Evolutionary conservation across 1,140 invertebrate genomes (phyloP).

Genomic region (Drosophila arawakana): DNA sequence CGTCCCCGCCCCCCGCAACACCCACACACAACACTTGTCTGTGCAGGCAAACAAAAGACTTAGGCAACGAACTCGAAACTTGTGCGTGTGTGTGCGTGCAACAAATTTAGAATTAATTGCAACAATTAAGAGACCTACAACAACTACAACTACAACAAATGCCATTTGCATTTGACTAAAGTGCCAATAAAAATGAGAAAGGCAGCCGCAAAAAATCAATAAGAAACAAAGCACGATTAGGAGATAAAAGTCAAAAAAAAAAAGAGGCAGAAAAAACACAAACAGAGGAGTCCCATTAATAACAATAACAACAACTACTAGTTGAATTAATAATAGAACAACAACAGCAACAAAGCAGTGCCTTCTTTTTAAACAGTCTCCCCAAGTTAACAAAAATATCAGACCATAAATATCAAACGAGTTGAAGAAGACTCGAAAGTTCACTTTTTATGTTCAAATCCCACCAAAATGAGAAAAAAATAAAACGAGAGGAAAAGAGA

Average conservation of each 20-base stretch:
- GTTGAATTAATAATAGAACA: slow-evolving; percentile 64
- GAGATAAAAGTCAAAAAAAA: slow-evolving; percentile 7
- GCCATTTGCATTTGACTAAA: slow-evolving; percentile 52
- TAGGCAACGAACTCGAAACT: slow-evolving; percentile 61
- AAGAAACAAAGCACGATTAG: slow-evolving; percentile 18
- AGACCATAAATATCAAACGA: slow-evolving; percentile 78
- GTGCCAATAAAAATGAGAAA: slow-evolving; percentile 62
- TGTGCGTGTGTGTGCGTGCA: slow-evolving; percentile 25
- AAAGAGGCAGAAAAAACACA: slow-evolving; percentile 12
- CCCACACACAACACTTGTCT: slow-evolving; percentile 28
- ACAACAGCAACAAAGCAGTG: slow-evolving; percentile 24
- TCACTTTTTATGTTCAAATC: slow-evolving; percentile 55
- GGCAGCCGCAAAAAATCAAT: slow-evolving; percentile 39
- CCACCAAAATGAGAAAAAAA: too few relatives aligned
- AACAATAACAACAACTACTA: slow-evolving; percentile 54
- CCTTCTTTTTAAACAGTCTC: slow-evolving; percentile 47
- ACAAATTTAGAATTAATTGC: slow-evolving; percentile 70
- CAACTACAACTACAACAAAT: slow-evolving; percentile 39
- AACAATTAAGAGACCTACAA: slow-evolving; percentile 59
- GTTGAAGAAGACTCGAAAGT: slow-evolving; percentile 73
- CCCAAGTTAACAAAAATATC: slow-evolving; percentile 58
- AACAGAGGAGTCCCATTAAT: slow-evolving; percentile 46
- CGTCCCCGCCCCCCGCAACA: slow-evolving; percentile 19
- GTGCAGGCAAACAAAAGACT: slow-evolving; percentile 62
- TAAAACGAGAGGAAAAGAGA: not conserved